Evolutionary conservation across 1,140 invertebrate genomes (phyloP).

Genomic region (Listronotus oregonensis): DNA sequence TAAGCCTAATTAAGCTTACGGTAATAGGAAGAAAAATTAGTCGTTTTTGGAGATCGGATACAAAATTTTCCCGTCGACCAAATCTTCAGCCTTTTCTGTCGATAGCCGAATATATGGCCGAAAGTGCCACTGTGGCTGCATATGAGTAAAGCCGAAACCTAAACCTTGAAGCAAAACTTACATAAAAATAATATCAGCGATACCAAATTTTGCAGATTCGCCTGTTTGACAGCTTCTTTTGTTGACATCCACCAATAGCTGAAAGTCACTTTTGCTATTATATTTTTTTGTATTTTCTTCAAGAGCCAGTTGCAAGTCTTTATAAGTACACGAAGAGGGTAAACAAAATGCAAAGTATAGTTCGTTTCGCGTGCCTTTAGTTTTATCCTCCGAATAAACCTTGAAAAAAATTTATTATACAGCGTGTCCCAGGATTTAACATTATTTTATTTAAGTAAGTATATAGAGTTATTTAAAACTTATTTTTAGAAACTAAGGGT

Average conservation of each 20-base stretch:
- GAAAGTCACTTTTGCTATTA: slow-evolving; percentile 40
- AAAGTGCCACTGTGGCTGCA: neutral
- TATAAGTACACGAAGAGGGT: slow-evolving; percentile 62
- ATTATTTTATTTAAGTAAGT: too few relatives aligned
- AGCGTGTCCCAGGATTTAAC: too few relatives aligned
- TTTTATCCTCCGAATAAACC: slow-evolving; percentile 33
- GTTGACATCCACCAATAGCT: slow-evolving; percentile 55
- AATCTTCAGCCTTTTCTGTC: too few relatives aligned
- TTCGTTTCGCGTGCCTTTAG: slow-evolving; percentile 39
- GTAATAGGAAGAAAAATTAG: too few relatives aligned
- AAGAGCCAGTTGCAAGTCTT: slow-evolving; percentile 61
- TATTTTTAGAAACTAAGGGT: too few relatives aligned
- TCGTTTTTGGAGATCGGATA: too few relatives aligned
- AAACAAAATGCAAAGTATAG: slow-evolving; percentile 69
- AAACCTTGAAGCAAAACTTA: too few relatives aligned
- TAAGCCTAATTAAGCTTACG: too few relatives aligned
- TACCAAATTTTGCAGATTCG: slow-evolving; percentile 53
- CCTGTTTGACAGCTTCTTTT: slow-evolving; percentile 60
- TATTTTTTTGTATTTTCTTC: slow-evolving; percentile 56
- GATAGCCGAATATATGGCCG: too few relatives aligned
- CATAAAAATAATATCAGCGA: slow-evolving; percentile 62
- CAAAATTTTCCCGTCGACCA: too few relatives aligned
- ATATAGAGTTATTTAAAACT: too few relatives aligned
- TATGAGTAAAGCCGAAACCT: neutral
- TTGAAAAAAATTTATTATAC: slow-evolving; percentile 16